Conservation (phyloP, 2,888 invertebrate genomes). For the Drosophila seclusa region DNA sequence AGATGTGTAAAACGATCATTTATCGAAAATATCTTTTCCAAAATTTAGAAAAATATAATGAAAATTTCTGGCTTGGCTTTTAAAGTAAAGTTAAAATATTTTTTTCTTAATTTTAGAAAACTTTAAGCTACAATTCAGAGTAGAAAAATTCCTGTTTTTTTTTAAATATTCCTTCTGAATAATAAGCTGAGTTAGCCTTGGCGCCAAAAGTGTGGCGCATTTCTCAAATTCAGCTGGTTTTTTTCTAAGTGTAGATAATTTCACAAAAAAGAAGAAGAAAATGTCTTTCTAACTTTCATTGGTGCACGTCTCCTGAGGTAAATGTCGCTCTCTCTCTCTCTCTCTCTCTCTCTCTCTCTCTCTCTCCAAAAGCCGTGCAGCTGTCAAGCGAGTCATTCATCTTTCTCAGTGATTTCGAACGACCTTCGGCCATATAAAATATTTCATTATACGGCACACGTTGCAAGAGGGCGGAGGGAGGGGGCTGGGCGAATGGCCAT, state of each 20-base stretch:
- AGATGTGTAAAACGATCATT: accelerated
- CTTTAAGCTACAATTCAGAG: neutral
- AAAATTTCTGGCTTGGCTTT: neutral
- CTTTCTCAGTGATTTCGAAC: slow-evolving; percentile 40
- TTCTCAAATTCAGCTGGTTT: neutral
- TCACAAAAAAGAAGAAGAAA: neutral
- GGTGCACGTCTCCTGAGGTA: neutral
- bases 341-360: neutral
- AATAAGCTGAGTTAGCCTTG: accelerated
- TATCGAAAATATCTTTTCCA: neutral
- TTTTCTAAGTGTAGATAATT: neutral
- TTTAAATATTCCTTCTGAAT: neutral
- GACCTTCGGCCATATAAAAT: slow-evolving; percentile 59
- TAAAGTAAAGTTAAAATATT: neutral
- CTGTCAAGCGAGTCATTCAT: slow-evolving; percentile 23
- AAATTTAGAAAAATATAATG: neutral
- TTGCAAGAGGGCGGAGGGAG: slow-evolving; percentile 2
- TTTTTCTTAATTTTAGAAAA: accelerated
- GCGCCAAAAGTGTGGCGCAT: too few relatives aligned
- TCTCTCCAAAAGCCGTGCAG: neutral
- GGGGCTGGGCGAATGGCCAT: neutral
- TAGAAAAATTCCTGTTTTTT: neutral
- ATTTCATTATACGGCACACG: slow-evolving; percentile 51
- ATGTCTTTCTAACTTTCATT: neutral
- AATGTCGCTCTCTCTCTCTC: neutral